Conservation (phyloP, 1,140 invertebrate genomes). For the Hydropsyche tenuis region DNA sequence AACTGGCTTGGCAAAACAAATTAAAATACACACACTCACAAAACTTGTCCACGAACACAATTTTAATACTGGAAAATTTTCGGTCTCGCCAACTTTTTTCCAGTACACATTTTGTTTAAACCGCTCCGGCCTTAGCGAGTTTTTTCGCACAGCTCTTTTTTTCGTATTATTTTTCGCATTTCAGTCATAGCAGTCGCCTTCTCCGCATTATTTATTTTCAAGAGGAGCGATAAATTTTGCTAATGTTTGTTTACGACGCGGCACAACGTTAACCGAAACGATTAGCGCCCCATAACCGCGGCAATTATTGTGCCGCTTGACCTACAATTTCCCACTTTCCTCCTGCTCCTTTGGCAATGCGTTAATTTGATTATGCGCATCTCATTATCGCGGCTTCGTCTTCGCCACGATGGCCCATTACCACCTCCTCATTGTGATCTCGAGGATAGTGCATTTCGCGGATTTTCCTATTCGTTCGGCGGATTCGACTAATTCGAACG, state of each 20-base stretch:
- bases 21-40: conserved; percentile 40
- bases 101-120: not conserved
- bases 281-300: conserved; percentile 14
- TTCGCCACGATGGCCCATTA: no score
- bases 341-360: not conserved
- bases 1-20: conserved; percentile 35
- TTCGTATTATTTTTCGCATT: no score
- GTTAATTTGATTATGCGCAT: conserved; percentile 10
- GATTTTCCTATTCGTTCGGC: not conserved
- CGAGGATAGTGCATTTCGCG: not conserved
- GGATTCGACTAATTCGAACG: conserved; percentile 5
- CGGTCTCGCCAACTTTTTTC: not conserved
- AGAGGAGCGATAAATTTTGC: not conserved
- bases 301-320: conserved; percentile 5
- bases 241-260: conserved; percentile 16
- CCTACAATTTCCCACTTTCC: not conserved
- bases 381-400: no score
- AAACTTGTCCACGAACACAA: not conserved
- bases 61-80: not conserved
- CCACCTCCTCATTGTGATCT: no score
- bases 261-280: conserved; percentile 9
- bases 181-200: no score
- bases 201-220: conserved; percentile 17
- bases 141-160: no score
- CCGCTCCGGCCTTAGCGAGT: not conserved